These are phyloP conservation scores for Pandion haliaetus DNA, from an alignment of 2,113 vertebrate species.

Conservation along the genomic window DNA sequence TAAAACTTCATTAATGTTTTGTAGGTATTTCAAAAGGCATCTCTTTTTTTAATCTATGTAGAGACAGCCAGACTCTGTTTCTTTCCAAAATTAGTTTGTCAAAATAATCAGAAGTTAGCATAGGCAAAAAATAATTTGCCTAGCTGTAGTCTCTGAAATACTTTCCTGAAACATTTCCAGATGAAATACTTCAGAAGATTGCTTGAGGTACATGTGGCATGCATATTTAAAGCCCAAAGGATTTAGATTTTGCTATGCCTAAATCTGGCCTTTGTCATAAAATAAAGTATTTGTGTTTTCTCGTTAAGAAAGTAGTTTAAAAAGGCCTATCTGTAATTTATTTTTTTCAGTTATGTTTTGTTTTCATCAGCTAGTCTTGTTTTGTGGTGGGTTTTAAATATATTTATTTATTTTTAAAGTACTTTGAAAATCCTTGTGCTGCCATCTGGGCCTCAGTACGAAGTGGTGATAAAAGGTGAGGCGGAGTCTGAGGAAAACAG, in stretches of 20 bases:
- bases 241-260: not conserved
- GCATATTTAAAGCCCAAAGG: not conserved
- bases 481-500: constrained; percentile 40
- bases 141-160: not conserved
- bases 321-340: not conserved
- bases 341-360: not conserved
- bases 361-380: not conserved
- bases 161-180: not conserved
- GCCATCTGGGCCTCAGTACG: constrained; percentile 92
- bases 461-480: constrained; percentile 87
- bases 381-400: not conserved
- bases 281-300: not conserved
- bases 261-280: not conserved
- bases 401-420: constrained; percentile 69
- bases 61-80: not conserved
- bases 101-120: not conserved
- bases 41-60: not conserved
- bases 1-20: not conserved
- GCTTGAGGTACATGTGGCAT: not conserved
- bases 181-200: not conserved
- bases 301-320: not conserved
- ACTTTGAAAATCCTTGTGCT: constrained; percentile 89
- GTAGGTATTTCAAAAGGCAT: not conserved
- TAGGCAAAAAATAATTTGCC: not conserved
- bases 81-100: not conserved